phyloP scores from a whole-genome alignment of 2,888 invertebrate genomes.

The Cephus runcator region DNA sequence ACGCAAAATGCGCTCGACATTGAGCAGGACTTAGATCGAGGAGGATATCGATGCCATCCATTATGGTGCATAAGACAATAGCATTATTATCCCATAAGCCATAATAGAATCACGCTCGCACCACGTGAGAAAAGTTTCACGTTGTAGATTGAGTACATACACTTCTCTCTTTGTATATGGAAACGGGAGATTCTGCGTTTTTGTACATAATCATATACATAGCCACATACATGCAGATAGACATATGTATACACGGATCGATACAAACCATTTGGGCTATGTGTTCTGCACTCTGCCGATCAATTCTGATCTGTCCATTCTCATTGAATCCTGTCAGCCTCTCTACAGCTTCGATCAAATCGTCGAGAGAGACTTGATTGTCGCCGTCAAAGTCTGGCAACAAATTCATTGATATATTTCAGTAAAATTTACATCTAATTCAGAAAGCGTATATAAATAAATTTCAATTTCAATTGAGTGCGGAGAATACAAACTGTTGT shows the following conservation, averaged over 20 bases:
- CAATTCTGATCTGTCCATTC: conserved; percentile 59
- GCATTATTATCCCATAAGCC: conserved; percentile 34
- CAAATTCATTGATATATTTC: conserved; percentile 18
- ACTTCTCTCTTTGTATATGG: conserved; percentile 3
- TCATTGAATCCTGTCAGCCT: conserved; percentile 65
- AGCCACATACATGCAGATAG: too few species aligned
- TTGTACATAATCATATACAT: background rate
- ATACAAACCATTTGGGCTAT: conserved; percentile 70
- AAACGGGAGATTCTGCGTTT: conserved; percentile 1
- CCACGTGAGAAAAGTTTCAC: conserved; percentile 4
- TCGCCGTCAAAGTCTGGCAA: conserved; percentile 73
- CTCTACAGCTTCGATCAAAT: conserved; percentile 70
- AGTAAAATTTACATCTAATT: too few species aligned
- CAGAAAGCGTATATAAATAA: too few species aligned
- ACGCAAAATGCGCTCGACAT: background rate
- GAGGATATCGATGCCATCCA: background rate
- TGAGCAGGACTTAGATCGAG: too few species aligned
- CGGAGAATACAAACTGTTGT: too few species aligned
- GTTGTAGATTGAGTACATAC: conserved; percentile 8
- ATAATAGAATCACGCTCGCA: conserved; percentile 25
- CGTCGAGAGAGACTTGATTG: conserved; percentile 70
- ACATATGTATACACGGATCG: background rate
- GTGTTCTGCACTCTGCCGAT: conserved; percentile 66
- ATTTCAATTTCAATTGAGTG: too few species aligned
- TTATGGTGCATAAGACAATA: conserved; percentile 28